phyloP scores from a whole-genome alignment of 2,113 vertebrate genomes.

The Halichoeres trimaculatus region DNA sequence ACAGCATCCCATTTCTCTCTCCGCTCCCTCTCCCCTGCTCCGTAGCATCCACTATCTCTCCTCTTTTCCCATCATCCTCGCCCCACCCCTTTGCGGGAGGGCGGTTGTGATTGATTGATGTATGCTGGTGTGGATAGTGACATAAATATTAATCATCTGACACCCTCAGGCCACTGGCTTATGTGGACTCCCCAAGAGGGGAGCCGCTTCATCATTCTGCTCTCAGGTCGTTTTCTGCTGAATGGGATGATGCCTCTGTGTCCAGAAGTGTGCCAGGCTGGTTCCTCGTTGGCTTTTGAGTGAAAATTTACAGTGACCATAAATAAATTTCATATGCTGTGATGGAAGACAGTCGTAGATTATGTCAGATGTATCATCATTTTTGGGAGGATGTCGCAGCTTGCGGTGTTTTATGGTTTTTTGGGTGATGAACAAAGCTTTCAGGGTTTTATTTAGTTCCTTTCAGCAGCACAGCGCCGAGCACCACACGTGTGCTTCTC shows the following conservation, averaged over 20 bases:
- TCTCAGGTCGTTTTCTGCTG: slow-evolving; percentile 43
- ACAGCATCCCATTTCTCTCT: slow-evolving; percentile 68
- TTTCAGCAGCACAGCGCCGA: slow-evolving; percentile 1
- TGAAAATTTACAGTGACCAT: slow-evolving; percentile 54
- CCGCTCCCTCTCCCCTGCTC: slow-evolving; percentile 22
- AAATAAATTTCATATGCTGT: slow-evolving; percentile 44
- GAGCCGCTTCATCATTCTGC: slow-evolving; percentile 48
- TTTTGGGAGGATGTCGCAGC: neutral
- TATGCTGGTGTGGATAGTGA: slow-evolving; percentile 70
- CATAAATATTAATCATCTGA: slow-evolving; percentile 82
- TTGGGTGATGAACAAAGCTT: too few relatives aligned
- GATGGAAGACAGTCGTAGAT: slow-evolving; percentile 9
- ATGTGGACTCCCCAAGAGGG: slow-evolving; percentile 54
- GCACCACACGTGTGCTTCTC: slow-evolving; percentile 40
- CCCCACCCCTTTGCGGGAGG: slow-evolving; percentile 74
- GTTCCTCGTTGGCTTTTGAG: slow-evolving; percentile 46
- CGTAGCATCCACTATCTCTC: slow-evolving; percentile 40
- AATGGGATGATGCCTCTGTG: slow-evolving; percentile 19
- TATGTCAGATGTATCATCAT: slow-evolving; percentile 29
- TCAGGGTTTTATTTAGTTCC: neutral
- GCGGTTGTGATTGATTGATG: slow-evolving; percentile 81
- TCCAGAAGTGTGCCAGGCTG: neutral
- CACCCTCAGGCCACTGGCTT: slow-evolving; percentile 64
- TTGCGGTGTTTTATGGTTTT: slow-evolving; percentile 29
- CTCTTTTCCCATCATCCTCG: slow-evolving; percentile 57